Evolutionary conservation across 2,888 invertebrate genomes (phyloP).

Genomic region (Choreutis nemorana): DNA sequence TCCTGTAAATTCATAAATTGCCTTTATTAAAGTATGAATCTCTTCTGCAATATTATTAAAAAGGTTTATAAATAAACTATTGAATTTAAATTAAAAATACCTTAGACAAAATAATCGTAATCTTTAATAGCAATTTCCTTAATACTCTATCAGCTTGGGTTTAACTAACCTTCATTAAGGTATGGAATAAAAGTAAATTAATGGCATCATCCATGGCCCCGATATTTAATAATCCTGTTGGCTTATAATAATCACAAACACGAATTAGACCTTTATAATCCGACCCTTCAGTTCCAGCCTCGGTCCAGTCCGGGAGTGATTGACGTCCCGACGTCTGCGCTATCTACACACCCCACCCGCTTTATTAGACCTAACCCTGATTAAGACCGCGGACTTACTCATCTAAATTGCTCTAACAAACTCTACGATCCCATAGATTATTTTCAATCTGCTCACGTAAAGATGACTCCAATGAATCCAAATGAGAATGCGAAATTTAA

Average conservation of each 20-base stretch:
- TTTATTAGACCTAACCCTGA: slow-evolving; percentile 23
- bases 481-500: no score
- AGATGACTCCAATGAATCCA: no score
- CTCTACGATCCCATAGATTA: no score
- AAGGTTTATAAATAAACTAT: no score
- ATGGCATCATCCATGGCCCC: slow-evolving; percentile 35
- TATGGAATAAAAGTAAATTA: slow-evolving; percentile 46
- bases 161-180: slow-evolving; percentile 34
- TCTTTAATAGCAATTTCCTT: background rate
- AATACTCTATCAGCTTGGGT: slow-evolving; percentile 1
- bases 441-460: no score
- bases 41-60: no score
- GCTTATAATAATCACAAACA: slow-evolving; percentile 19
- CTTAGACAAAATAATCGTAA: no score
- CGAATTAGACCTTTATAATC: slow-evolving; percentile 59
- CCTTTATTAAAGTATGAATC: no score
- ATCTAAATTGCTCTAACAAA: no score
- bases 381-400: slow-evolving; percentile 27
- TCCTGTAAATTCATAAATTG: no score
- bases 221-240: slow-evolving; percentile 52
- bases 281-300: slow-evolving; percentile 53
- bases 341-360: slow-evolving; percentile 31
- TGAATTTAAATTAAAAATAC: no score
- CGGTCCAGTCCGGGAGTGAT: slow-evolving; percentile 44
- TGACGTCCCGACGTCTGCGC: slow-evolving; percentile 47